phyloP scores from a whole-genome alignment of 2,797 vertebrate species.

The Zenarchopterus dispar region DNA sequence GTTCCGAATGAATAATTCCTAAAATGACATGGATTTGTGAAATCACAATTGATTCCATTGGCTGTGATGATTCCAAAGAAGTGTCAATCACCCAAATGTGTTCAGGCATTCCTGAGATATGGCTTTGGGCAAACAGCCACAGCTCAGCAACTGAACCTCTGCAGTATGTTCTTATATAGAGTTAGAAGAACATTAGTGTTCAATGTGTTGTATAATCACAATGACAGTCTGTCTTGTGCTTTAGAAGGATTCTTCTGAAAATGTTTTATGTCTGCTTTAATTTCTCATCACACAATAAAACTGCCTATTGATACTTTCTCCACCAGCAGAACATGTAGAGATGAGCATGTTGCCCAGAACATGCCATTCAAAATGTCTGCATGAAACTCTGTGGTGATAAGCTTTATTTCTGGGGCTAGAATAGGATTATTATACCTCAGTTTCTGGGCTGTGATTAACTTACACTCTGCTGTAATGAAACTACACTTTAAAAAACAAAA shows the following conservation, averaged over 20 bases:
- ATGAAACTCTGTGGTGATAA: background rate
- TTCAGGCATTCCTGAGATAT: too few species aligned
- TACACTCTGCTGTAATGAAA: background rate
- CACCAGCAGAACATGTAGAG: background rate
- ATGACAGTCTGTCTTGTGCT: background rate
- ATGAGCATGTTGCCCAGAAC: background rate
- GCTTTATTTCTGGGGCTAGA: background rate
- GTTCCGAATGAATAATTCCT: too few species aligned
- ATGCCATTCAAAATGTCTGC: background rate
- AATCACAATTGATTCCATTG: too few species aligned
- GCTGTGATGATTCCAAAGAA: too few species aligned
- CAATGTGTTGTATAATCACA: too few species aligned
- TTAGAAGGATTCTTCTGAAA: background rate
- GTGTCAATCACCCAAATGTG: too few species aligned
- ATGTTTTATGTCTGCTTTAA: background rate
- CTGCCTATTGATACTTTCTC: background rate
- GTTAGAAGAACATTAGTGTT: too few species aligned
- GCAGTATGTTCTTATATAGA: too few species aligned
- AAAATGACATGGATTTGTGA: too few species aligned
- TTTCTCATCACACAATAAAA: background rate
- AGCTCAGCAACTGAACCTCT: too few species aligned
- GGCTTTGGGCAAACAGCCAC: too few species aligned
- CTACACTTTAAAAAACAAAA: too few species aligned
- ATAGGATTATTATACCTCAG: background rate
- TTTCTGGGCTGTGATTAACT: constrained; percentile 3